Evolutionary conservation across 2,113 vertebrate species (phyloP).

Genomic region (Myanophis thanlyinensis): DNA sequence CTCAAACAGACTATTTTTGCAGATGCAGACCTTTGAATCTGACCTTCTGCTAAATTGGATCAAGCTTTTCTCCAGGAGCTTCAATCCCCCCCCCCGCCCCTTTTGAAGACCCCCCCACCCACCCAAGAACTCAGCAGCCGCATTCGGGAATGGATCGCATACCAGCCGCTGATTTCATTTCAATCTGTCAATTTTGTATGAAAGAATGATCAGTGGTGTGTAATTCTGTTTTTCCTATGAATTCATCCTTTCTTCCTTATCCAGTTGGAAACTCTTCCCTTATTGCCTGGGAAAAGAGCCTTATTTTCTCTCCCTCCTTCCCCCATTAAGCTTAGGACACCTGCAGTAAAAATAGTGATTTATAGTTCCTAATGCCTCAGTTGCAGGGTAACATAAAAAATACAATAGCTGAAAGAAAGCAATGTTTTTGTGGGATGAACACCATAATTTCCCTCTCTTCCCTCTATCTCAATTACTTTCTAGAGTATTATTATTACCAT

Average conservation of each 20-base stretch:
- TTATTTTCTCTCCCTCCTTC: neutral
- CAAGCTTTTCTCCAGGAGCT: slow-evolving; percentile 47
- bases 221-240: slow-evolving; percentile 53
- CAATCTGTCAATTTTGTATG: slow-evolving; percentile 46
- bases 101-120: slow-evolving; percentile 58
- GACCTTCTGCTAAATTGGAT: slow-evolving; percentile 55
- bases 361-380: slow-evolving; percentile 51
- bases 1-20: neutral
- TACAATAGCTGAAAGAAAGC: slow-evolving; percentile 21
- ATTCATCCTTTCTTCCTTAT: slow-evolving; percentile 27
- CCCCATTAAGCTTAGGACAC: slow-evolving; percentile 38
- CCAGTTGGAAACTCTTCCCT: slow-evolving; percentile 12
- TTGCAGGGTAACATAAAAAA: slow-evolving; percentile 51
- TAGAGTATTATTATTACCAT: slow-evolving; percentile 32
- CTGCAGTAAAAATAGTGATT: slow-evolving; percentile 56
- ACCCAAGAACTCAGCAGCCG: slow-evolving; percentile 25
- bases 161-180: slow-evolving; percentile 57
- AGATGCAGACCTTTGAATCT: slow-evolving; percentile 32
- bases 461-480: slow-evolving; percentile 48
- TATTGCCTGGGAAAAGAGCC: slow-evolving; percentile 16
- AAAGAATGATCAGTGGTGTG: slow-evolving; percentile 43
- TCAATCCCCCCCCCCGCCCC: slow-evolving; percentile 34
- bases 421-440: neutral
- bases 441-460: slow-evolving; percentile 38
- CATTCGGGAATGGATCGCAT: slow-evolving; percentile 31